A percentile compares a stretch with the other conserved stretches of the same genome.
These are phyloP conservation scores for Crotophaga sulcirostris DNA, from an alignment of 2,113 vertebrate genomes.

Conservation along the genomic window DNA sequence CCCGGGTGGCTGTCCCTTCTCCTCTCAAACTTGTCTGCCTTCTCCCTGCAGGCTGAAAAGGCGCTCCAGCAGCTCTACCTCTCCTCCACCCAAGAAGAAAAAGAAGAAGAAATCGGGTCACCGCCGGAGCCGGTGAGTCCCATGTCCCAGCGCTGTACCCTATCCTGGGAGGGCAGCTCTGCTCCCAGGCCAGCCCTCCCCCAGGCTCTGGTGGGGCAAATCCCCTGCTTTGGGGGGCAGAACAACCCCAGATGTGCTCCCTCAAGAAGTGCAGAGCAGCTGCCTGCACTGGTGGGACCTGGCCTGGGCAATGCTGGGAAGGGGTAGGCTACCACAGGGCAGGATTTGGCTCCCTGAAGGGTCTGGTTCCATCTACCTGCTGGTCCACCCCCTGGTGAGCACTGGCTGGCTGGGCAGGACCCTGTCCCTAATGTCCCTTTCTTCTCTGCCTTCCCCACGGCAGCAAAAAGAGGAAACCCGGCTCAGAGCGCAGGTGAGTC, in stretches of 20 bases:
- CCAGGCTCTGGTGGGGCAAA: not conserved
- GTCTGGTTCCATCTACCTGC: fast-evolving
- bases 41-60: conserved; percentile 57
- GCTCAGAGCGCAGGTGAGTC: conserved; percentile 79
- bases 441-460: conserved; percentile 19
- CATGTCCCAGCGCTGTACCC: fast-evolving
- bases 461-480: conserved; percentile 83
- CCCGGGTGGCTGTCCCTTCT: not conserved
- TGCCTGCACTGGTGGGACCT: not conserved
- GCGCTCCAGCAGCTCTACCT: conserved; percentile 91
- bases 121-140: conserved; percentile 89
- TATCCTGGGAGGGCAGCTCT: not conserved
- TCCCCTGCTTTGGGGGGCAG: not conserved
- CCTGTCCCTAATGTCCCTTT: conserved; percentile 34
- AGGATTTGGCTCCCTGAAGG: not conserved
- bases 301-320: not conserved
- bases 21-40: not conserved
- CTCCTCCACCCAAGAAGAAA: conserved; percentile 93
- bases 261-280: not conserved
- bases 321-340: not conserved
- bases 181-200: not conserved
- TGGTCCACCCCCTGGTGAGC: not conserved
- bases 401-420: not conserved
- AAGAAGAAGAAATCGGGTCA: conserved; percentile 97
- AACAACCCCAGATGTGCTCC: not conserved